phyloP scores from a whole-genome alignment of 1,140 invertebrate genomes.

The Zaprionus gabonicus region DNA sequence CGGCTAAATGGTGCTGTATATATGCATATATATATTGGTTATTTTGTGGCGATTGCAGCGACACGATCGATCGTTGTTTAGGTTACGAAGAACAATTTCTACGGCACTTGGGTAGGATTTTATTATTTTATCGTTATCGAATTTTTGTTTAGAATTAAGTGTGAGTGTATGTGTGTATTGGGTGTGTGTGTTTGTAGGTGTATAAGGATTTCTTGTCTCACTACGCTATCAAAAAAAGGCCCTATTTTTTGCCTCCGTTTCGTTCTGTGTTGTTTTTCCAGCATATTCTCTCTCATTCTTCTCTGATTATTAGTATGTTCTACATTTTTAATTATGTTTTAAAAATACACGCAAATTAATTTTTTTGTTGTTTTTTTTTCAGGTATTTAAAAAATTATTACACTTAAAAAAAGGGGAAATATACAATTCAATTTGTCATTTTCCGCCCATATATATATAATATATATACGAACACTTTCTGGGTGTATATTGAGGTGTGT shows the following conservation, averaged over 20 bases:
- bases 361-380: constrained; percentile 23
- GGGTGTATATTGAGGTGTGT: neutral
- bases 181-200: constrained; percentile 10
- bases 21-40: constrained; percentile 17
- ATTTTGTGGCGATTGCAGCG: neutral
- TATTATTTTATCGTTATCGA: constrained; percentile 14
- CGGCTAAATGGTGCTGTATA: neutral
- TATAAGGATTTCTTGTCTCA: constrained; percentile 4
- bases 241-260: constrained; percentile 7
- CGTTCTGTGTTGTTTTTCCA: constrained; percentile 12
- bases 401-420: constrained; percentile 49
- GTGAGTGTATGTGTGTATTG: neutral
- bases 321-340: constrained; percentile 42
- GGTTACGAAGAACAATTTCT: constrained; percentile 21
- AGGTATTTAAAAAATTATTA: constrained; percentile 31
- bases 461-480: constrained; percentile 29
- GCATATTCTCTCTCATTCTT: constrained; percentile 11
- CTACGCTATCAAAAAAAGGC: constrained; percentile 3
- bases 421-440: constrained; percentile 63
- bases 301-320: constrained; percentile 36
- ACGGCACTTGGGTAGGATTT: constrained; percentile 45
- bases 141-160: constrained; percentile 5
- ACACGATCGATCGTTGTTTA: constrained; percentile 38
- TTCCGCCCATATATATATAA: constrained; percentile 31
- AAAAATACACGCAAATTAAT: constrained; percentile 41